Evolutionary conservation across 2,888 invertebrate genomes (phyloP), one percentile per base, ranked within the genome.

Genomic region (Mythimna impura): DNA sequence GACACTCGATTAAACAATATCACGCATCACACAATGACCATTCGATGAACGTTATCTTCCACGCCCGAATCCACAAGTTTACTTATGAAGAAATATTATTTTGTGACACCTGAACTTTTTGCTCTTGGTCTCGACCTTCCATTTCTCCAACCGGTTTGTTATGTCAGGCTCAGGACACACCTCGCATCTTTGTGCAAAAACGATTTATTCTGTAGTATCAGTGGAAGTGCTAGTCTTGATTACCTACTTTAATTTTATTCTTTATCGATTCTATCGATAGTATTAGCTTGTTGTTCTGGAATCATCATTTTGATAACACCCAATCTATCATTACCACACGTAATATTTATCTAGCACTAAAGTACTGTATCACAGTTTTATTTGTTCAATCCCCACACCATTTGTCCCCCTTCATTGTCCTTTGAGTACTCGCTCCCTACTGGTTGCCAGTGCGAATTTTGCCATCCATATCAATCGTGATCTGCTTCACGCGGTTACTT

Each of bases 401-500:
- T 71, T 58, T 63, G 73, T 71, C 73, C 75, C 79, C 80, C 77
- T 70, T 76, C 68, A 55, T 58, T 71, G 64, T 66, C 73, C 71
- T 74, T 73, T 78, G 65, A 80, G 74, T 76, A 75, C 63, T 72
- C 52, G 71, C 67, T 76, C 77, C 82, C 82, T 71, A 73, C 67
- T 71, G n/a, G 54, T 71, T 43, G 50, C 75, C 63, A 55, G 66
- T 57, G 63, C 50, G 40, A 80, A 82, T 67, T 80, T 82, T 84
- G 84, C 84, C 89, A 84, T 82, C 66, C 76, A 71, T 79, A 81
- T 85, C 68, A 78, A 78, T 85, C 83, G 80, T 86, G 85, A 86
- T 87, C 83, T 86, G 80, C 73, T 83, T 80, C 78, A 83, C 82
- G 79, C 81, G 84, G 25, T 66, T 89, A 91, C 91, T 90, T 89